phyloP scores from a whole-genome alignment of 2,113 vertebrate species.

The Anguilla rostrata region DNA sequence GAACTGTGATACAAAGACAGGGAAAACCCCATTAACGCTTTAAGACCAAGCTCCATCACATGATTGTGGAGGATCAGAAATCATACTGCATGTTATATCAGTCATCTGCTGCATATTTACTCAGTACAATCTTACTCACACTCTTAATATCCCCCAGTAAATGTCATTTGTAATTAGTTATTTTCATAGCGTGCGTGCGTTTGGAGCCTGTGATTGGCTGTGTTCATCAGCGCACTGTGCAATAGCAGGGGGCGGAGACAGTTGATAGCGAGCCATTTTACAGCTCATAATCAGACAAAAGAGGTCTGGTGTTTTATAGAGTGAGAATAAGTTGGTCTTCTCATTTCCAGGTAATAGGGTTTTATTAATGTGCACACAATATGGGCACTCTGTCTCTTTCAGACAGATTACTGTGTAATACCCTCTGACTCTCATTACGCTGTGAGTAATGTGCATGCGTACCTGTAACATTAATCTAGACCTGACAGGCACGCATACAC shows the following conservation, averaged over 20 bases:
- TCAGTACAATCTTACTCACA: background rate
- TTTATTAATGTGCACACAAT: background rate
- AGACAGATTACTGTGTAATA: background rate
- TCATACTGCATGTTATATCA: background rate
- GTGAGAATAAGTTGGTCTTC: background rate
- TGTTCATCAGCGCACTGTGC: slow-evolving; percentile 7
- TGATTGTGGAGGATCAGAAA: background rate
- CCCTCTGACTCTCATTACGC: background rate
- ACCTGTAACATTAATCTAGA: background rate
- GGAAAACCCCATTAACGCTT: background rate
- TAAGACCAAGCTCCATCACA: background rate
- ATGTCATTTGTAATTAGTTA: background rate
- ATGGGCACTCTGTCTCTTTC: background rate
- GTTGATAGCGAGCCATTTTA: background rate
- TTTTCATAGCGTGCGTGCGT: slow-evolving; percentile 2
- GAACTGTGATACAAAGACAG: background rate
- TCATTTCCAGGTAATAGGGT: background rate
- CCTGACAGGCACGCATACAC: background rate
- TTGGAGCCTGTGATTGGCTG: background rate
- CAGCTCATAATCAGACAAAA: slow-evolving; percentile 10
- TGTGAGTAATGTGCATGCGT: background rate
- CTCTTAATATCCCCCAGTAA: slow-evolving; percentile 14
- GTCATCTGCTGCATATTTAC: background rate
- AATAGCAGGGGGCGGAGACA: background rate
- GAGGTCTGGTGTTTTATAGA: background rate